These are phyloP conservation scores for Pangasianodon hypophthalmus DNA, from an alignment of 2,113 vertebrate genomes.

Conservation along the genomic window DNA sequence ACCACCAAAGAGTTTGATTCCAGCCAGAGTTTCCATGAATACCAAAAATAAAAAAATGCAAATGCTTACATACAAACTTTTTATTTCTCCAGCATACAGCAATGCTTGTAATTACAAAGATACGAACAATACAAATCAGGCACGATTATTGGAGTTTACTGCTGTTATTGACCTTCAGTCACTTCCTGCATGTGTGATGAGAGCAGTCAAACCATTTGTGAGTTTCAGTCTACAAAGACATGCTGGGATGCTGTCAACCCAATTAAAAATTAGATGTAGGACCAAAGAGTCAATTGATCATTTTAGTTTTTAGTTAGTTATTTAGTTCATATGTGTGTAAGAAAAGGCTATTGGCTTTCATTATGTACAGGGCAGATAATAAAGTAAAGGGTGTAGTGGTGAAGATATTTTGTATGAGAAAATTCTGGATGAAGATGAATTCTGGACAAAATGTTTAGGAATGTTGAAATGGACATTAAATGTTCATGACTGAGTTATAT, in stretches of 20 bases:
- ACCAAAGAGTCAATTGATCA: neutral
- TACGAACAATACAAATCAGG: neutral
- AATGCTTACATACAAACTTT: neutral
- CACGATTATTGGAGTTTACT: neutral
- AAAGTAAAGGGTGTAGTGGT: neutral
- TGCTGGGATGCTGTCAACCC: neutral
- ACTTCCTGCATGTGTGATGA: neutral
- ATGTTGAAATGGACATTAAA: neutral
- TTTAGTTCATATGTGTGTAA: neutral
- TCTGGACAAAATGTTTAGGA: neutral
- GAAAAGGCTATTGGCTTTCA: neutral
- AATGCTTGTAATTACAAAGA: neutral
- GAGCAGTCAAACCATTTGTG: neutral
- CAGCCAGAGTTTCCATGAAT: conserved; percentile 34
- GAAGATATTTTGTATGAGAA: neutral
- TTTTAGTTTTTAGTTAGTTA: neutral
- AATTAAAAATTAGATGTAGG: neutral
- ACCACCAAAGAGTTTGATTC: conserved; percentile 51
- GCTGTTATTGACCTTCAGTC: neutral
- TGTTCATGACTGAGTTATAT: neutral
- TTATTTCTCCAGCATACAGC: neutral
- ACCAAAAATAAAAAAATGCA: neutral
- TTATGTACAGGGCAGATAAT: neutral
- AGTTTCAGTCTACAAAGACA: neutral
- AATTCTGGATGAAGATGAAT: neutral